A percentile compares a stretch with the other conserved stretches of the same genome.
Conservation (phyloP, 2,113 vertebrate species). For the Candoia aspera region DNA sequence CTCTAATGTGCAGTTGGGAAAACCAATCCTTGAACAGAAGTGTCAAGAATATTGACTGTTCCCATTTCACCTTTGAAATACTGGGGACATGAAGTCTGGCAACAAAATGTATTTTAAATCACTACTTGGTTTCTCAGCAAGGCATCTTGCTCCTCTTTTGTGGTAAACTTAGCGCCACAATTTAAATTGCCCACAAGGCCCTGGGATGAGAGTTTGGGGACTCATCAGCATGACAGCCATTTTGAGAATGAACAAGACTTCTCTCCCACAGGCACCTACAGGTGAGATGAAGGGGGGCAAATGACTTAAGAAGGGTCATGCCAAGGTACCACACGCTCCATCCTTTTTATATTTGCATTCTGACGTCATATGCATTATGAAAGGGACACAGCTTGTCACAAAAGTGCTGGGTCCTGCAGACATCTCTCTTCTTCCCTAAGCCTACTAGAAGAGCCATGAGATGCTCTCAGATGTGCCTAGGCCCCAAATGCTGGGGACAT, state of each 20-base stretch:
- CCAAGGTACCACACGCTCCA: background rate
- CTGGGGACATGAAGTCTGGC: background rate
- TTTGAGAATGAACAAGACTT: background rate
- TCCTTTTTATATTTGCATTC: background rate
- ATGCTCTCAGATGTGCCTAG: background rate
- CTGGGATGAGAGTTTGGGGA: background rate
- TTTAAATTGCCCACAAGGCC: background rate
- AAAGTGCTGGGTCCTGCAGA: background rate
- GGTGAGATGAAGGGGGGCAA: background rate
- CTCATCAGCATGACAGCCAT: background rate
- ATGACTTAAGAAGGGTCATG: background rate
- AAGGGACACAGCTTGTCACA: background rate
- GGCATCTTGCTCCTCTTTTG: background rate
- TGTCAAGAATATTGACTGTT: background rate
- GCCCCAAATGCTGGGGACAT: background rate
- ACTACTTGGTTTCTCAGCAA: background rate
- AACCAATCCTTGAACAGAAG: background rate
- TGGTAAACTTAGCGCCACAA: background rate
- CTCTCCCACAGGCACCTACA: background rate
- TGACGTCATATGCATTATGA: background rate
- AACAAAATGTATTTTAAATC: background rate
- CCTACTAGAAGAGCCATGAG: background rate
- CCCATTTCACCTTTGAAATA: background rate
- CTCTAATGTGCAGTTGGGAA: background rate
- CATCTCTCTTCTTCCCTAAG: background rate